Conservation (phyloP, 2,888 invertebrate genomes). For the Rhogogaster chlorosoma region DNA sequence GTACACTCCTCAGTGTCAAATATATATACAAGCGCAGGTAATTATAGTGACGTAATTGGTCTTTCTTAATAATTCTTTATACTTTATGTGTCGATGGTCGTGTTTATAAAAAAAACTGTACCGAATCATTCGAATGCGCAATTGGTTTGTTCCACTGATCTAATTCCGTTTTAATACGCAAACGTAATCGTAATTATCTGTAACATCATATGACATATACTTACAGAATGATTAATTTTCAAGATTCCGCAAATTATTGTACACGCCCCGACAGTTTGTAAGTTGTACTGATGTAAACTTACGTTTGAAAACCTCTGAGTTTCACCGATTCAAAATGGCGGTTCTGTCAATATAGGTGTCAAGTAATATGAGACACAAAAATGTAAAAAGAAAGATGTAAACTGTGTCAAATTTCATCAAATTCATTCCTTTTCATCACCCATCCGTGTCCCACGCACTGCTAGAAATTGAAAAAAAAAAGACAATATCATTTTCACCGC, state of each 20-base stretch:
- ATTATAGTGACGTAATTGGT: not conserved
- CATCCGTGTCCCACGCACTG: not conserved
- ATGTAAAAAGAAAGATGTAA: not conserved
- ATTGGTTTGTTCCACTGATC: slow-evolving; percentile 23
- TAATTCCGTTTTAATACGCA: not conserved
- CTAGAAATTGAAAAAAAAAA: not conserved
- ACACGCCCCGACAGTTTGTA: not conserved
- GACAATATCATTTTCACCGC: not conserved
- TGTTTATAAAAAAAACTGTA: not conserved
- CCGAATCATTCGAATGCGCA: not conserved
- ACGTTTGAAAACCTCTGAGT: not conserved
- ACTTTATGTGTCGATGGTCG: not conserved
- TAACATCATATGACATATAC: not conserved
- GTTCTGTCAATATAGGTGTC: no score
- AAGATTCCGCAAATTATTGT: not conserved
- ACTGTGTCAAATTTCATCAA: not conserved
- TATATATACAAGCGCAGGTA: not conserved
- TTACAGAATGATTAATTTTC: not conserved
- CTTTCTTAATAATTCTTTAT: not conserved
- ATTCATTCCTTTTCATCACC: not conserved
- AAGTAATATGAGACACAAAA: not conserved
- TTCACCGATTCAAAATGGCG: not conserved
- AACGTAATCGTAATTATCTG: not conserved
- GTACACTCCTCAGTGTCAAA: slow-evolving; percentile 7
- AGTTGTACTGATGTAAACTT: not conserved